Base-by-base conservation (phyloP, 2,888 invertebrate species). In the Plusia festucae region DNA sequence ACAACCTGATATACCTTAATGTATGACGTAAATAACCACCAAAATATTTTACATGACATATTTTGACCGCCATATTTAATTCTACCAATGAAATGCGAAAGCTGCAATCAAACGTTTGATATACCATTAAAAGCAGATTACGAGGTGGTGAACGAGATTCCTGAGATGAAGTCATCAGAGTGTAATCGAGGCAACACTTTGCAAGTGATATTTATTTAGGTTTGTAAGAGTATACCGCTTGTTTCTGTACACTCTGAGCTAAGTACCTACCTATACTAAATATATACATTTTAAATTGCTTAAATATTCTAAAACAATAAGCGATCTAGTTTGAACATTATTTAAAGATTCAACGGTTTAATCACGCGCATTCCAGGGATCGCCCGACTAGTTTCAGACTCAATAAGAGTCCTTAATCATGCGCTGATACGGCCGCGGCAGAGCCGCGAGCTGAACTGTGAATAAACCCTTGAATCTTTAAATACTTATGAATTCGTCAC, bases 91-190 rank as follows among this genome's bases (percentile, higher is more conserved):
- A 40, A n/a, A 40, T 0, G 3, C 40, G n/a, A 40, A 40, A 40
- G 40, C n/a, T 15, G 40, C n/a, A 40, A 40, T 40, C 40, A 40
- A 40, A 40, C n/a, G 40, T 40, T 40, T 40, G 40, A 40, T 40
- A 40, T 40, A 40, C 40, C 40, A 40, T 40, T 40, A 40, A 40
- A 40, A 40, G n/a, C n/a, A 40, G 40, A 40, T 40, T 40, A 40
- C 40, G 40, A 40, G 40, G 40, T 40, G 40, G n/a, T 40, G 40
- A n/a, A 40, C 40, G 34, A 40, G n/a, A 40, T 40, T 40, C 40
- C 40, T 40, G n/a, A 40, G 40, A 40, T 40, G 40, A 40, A 40
- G 40, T n/a, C 40, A 40, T 40, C 40, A 40, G n/a, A 7, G n/a
- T 2, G 5, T 40, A 40, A 40, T 40, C 6, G 40, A 40, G n/a